Evolutionary conservation across 2,888 invertebrate genomes (phyloP).

Genomic region (Troides oblongomaculatus): DNA sequence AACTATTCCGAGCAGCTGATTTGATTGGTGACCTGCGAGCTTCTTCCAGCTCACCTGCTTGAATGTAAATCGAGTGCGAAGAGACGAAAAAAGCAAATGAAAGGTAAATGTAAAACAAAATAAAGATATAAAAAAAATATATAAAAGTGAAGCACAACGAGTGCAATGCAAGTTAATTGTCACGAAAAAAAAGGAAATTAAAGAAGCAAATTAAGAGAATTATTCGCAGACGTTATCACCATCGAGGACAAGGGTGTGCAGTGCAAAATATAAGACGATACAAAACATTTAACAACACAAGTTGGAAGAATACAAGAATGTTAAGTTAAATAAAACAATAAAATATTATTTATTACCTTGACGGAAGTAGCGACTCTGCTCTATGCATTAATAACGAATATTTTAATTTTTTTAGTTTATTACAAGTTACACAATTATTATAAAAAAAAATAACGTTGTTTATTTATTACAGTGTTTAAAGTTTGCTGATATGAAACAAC

Average conservation of each 20-base stretch:
- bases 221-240: conserved; percentile 60
- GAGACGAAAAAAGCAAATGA: conserved; percentile 35
- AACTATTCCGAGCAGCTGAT: conserved; percentile 84
- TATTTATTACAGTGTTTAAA: not conserved
- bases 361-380: not conserved
- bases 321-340: conserved; percentile 17
- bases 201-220: conserved; percentile 36
- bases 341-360: not conserved
- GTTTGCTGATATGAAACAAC: not conserved
- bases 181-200: conserved; percentile 30
- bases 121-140: conserved; percentile 28
- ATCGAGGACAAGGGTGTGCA: conserved; percentile 50
- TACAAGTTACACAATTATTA: not conserved
- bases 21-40: conserved; percentile 80
- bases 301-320: conserved; percentile 25
- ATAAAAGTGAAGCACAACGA: conserved; percentile 46
- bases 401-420: too few species aligned
- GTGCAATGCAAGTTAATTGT: conserved; percentile 44
- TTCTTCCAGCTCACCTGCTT: conserved; percentile 83
- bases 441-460: not conserved
- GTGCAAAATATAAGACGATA: conserved; percentile 48
- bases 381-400: not conserved
- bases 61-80: conserved; percentile 39
- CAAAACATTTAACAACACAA: conserved; percentile 75
- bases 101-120: conserved; percentile 28